Conservation (phyloP, 2,113 vertebrate genomes). For the Antechinus flavipes region DNA sequence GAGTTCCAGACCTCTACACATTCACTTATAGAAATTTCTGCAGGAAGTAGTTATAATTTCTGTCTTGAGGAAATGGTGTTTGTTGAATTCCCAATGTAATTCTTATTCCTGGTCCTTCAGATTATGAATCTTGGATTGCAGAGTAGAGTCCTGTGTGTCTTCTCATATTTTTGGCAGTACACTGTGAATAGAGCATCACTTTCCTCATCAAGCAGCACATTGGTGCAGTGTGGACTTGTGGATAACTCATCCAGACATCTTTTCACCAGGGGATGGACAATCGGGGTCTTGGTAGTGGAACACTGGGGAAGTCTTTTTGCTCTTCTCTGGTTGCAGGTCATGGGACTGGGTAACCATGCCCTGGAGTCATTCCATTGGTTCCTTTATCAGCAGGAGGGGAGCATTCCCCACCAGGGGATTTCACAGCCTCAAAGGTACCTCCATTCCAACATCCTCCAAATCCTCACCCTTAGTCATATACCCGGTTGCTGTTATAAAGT, state of each 20-base stretch:
- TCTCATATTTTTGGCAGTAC: conserved; percentile 93
- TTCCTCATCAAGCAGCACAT: conserved; percentile 92
- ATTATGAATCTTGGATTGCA: conserved; percentile 91
- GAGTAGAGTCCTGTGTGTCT: conserved; percentile 85
- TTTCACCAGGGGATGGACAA: conserved; percentile 84
- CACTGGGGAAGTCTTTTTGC: conserved; percentile 69
- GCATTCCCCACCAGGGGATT: too few relatives aligned
- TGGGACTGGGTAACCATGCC: too few relatives aligned
- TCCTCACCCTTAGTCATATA: too few relatives aligned
- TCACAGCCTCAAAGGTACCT: too few relatives aligned
- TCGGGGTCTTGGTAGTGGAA: conserved; percentile 83
- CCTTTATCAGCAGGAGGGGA: too few relatives aligned
- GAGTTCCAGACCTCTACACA: conserved; percentile 5
- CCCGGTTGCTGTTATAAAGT: too few relatives aligned
- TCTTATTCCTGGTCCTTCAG: conserved; percentile 97
- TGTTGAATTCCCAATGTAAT: conserved; percentile 94
- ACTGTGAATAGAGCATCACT: conserved; percentile 89
- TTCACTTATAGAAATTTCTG: conserved; percentile 91
- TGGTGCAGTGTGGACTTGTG: conserved; percentile 90
- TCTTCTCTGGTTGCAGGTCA: too few relatives aligned
- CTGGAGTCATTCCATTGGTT: too few relatives aligned
- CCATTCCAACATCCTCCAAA: too few relatives aligned
- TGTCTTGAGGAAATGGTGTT: conserved; percentile 93
- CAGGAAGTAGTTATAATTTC: conserved; percentile 91
- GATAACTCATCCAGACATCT: conserved; percentile 86